Evolutionary conservation across 2,888 invertebrate species (phyloP).

Genomic region (Pandemis cinnamomeana): DNA sequence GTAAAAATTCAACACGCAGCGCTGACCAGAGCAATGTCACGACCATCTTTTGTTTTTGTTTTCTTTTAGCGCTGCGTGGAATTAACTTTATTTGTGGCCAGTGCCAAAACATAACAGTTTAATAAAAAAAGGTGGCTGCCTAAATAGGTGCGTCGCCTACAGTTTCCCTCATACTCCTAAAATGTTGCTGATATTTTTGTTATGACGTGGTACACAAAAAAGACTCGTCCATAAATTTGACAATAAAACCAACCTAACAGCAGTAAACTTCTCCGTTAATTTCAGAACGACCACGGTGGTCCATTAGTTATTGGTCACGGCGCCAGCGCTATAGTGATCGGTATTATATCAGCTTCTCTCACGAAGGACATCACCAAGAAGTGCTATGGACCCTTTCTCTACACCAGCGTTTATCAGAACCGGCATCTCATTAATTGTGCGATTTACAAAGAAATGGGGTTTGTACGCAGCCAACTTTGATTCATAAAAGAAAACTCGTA

Average conservation of each 20-base stretch:
- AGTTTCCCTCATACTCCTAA: too few species aligned
- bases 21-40: too few species aligned
- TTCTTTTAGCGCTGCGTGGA: too few species aligned
- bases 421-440: slow-evolving; percentile 68
- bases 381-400: slow-evolving; percentile 74
- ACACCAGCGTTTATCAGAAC: slow-evolving; percentile 69
- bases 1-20: too few species aligned
- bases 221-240: not conserved
- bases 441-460: slow-evolving; percentile 67
- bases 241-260: not conserved
- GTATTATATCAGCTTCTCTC: slow-evolving; percentile 70
- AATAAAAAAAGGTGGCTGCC: too few species aligned
- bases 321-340: slow-evolving; percentile 62
- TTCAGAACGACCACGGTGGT: slow-evolving; percentile 77
- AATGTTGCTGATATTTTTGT: too few species aligned
- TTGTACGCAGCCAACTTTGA: slow-evolving; percentile 31
- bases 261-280: not conserved
- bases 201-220: not conserved
- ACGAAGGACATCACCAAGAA: slow-evolving; percentile 58
- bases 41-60: too few species aligned
- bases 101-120: too few species aligned
- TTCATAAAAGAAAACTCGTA: too few species aligned
- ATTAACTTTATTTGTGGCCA: too few species aligned
- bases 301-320: slow-evolving; percentile 71
- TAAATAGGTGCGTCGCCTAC: too few species aligned